These are phyloP conservation scores for Frankliniella fusca DNA, from an alignment of 2,888 invertebrate genomes.

Conservation along the genomic window DNA sequence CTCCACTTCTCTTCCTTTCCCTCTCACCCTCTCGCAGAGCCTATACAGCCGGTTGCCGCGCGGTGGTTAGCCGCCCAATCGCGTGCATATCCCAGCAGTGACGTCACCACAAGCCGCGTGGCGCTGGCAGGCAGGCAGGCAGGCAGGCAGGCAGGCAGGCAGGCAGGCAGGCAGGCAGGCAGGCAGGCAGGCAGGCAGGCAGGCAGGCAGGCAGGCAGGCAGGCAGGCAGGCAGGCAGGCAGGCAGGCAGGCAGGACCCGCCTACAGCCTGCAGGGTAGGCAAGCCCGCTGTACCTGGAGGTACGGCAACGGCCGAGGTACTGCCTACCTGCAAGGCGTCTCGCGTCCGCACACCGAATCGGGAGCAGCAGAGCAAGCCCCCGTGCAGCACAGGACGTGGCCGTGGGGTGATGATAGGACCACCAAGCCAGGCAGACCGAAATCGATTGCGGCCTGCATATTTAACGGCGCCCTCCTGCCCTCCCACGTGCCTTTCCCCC, in stretches of 20 bases:
- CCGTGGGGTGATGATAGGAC: background rate
- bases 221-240: no score
- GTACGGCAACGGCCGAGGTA: background rate
- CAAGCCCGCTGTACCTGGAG: background rate
- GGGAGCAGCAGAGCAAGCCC: background rate
- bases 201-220: no score
- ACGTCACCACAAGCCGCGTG: background rate
- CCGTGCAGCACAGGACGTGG: no score
- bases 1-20: no score
- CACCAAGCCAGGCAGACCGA: background rate
- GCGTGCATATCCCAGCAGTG: background rate
- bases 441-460: constrained; percentile 15
- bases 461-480: background rate
- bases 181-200: no score
- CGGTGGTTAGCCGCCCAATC: background rate
- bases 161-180: no score
- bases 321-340: background rate
- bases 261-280: background rate
- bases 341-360: background rate
- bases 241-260: background rate
- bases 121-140: no score
- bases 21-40: background rate
- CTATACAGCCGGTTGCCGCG: background rate
- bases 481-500: background rate
- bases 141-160: no score